Evolutionary conservation across 2,888 invertebrate species (phyloP).

Genomic region (Catocala sponsa): DNA sequence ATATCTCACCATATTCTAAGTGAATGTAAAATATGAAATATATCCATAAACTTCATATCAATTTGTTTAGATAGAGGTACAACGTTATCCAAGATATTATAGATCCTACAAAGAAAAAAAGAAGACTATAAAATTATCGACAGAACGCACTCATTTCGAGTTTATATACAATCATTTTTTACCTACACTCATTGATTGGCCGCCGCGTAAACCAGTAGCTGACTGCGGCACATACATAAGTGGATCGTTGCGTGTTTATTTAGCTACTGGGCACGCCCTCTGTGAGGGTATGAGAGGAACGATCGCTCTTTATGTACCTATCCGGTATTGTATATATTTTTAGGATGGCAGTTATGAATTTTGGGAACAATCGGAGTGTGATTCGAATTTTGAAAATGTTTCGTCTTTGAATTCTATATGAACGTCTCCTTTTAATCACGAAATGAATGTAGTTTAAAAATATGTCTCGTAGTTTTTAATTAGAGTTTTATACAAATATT

Average conservation of each 20-base stretch:
- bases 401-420: no score
- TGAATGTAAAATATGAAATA: no score
- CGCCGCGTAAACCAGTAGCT: constrained; percentile 86
- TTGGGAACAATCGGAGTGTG: background rate
- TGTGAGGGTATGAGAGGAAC: constrained; percentile 56
- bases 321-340: constrained; percentile 22
- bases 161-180: constrained; percentile 45
- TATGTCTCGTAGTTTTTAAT: no score
- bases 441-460: no score
- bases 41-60: no score
- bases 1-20: no score
- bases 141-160: constrained; percentile 19
- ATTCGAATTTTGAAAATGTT: background rate
- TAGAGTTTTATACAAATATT: no score
- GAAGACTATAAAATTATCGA: constrained; percentile 21
- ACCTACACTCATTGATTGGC: constrained; percentile 76
- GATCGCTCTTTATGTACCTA: constrained; percentile 36
- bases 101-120: background rate
- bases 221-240: constrained; percentile 60
- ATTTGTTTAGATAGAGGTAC: no score
- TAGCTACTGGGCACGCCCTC: constrained; percentile 71
- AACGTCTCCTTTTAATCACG: background rate
- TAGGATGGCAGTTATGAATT: background rate
- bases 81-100: no score
- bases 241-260: constrained; percentile 59